phyloP scores from a whole-genome alignment of 1,140 invertebrate species.

The Apis cerana region DNA sequence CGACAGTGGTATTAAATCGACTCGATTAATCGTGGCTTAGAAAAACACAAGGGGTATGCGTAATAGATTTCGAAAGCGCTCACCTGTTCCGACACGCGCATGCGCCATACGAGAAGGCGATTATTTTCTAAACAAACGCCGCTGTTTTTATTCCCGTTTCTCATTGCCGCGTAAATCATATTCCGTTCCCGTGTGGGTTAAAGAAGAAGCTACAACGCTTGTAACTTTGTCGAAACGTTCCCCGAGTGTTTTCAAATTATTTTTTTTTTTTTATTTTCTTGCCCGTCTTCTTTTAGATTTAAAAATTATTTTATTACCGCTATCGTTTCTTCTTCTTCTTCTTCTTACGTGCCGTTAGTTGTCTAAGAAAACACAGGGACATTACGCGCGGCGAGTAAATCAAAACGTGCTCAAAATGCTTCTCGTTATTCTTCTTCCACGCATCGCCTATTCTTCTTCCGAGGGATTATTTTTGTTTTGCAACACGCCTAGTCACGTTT shows the following conservation, averaged over 20 bases:
- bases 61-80: constrained; percentile 9
- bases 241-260: background rate
- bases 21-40: constrained; percentile 21
- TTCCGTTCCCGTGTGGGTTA: too few relatives aligned
- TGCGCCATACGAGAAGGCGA: background rate
- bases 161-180: constrained; percentile 45
- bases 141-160: constrained; percentile 37
- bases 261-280: background rate
- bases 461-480: background rate
- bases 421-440: background rate
- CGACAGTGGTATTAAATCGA: background rate
- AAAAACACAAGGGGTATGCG: constrained; percentile 28
- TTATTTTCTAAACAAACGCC: constrained; percentile 49
- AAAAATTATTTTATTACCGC: background rate
- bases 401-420: background rate
- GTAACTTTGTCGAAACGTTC: constrained; percentile 9
- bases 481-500: background rate
- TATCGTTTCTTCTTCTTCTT: too few relatives aligned
- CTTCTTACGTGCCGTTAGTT: background rate
- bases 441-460: background rate
- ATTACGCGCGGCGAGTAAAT: background rate
- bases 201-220: background rate
- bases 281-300: background rate
- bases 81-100: constrained; percentile 27
- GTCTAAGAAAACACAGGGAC: constrained; percentile 17